These are phyloP conservation scores for Setophaga kirtlandii DNA, from an alignment of 2,113 vertebrate species.

Conservation along the genomic window DNA sequence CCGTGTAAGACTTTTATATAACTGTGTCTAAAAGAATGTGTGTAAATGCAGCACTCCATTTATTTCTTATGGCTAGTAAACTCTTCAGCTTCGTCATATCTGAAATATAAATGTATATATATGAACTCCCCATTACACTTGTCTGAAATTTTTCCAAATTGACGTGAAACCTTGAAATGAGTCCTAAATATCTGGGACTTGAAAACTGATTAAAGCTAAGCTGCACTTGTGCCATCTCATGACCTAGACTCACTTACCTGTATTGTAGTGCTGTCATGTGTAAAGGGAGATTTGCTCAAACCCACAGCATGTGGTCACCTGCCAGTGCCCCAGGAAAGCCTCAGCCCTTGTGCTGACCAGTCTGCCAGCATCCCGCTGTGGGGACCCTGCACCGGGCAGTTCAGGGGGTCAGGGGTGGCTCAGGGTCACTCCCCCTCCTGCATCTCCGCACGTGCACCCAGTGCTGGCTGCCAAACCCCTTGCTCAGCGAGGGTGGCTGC, in stretches of 20 bases:
- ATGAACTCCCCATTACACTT: neutral
- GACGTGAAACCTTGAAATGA: neutral
- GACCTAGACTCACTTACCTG: neutral
- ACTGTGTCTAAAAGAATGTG: neutral
- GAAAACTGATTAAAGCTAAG: neutral
- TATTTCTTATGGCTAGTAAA: neutral
- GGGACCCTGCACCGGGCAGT: neutral
- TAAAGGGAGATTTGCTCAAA: neutral
- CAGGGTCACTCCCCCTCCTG: neutral
- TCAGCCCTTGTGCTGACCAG: neutral
- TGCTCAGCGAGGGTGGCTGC: accelerated
- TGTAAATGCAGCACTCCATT: neutral
- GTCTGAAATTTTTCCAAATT: neutral
- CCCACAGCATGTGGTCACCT: too few relatives aligned
- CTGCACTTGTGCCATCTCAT: neutral
- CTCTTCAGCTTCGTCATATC: neutral
- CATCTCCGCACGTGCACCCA: neutral
- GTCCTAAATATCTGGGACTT: neutral
- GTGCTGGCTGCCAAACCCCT: neutral
- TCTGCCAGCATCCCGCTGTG: neutral
- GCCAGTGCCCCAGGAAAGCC: neutral
- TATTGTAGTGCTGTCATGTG: neutral
- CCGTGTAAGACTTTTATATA: neutral
- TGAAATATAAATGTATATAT: neutral
- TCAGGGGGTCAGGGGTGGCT: neutral